Conservation (phyloP, 2,888 invertebrate species). For the Adelognathus sp. region DNA sequence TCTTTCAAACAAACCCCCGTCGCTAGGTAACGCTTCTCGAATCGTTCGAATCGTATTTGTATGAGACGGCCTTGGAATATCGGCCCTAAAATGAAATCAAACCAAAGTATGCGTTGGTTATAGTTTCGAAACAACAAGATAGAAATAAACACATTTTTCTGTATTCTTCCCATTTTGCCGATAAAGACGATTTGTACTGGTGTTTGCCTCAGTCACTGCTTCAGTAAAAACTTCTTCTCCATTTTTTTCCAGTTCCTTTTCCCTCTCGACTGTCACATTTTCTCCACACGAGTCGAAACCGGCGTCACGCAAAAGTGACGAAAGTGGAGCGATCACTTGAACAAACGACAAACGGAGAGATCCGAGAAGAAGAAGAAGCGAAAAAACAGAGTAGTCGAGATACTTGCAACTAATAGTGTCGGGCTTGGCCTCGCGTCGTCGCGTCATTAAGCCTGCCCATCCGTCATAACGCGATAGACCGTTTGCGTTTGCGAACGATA, state of each 20-base stretch:
- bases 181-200: too few species aligned
- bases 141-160: too few species aligned
- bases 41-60: too few species aligned
- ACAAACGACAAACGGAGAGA: constrained; percentile 17
- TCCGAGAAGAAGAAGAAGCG: neutral
- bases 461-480: constrained; percentile 52
- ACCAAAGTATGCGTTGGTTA: too few species aligned
- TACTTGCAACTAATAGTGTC: constrained; percentile 28
- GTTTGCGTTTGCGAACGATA: constrained; percentile 33
- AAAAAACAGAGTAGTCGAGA: neutral
- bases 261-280: neutral
- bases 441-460: constrained; percentile 66
- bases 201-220: too few species aligned
- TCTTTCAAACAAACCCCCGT: too few species aligned
- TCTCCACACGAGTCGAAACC: neutral
- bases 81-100: too few species aligned
- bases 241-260: neutral
- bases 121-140: too few species aligned
- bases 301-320: neutral
- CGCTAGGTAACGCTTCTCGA: too few species aligned
- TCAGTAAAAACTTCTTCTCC: too few species aligned
- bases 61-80: too few species aligned
- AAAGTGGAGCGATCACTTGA: constrained; percentile 29
- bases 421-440: constrained; percentile 23
- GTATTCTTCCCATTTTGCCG: too few species aligned